Base-by-base conservation (phyloP, 2,888 invertebrate genomes). In the Mesorhabditis sp. region DNA sequence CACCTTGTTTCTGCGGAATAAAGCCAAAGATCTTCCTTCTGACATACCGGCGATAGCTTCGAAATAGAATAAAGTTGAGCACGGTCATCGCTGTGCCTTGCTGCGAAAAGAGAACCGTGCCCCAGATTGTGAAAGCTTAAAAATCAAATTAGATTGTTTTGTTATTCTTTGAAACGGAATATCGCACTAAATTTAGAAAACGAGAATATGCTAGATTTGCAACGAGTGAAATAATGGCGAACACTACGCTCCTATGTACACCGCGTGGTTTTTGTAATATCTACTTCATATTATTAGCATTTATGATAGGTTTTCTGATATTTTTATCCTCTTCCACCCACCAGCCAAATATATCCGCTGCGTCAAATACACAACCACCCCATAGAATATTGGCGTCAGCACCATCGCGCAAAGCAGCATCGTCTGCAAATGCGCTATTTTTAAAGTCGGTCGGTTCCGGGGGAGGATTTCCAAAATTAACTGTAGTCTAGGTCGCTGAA, bases 51-150 rank as follows among this genome's bases (percentile, higher is more conserved):
- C 58, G 58, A 50, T 50, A 50, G 58, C 58, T 50, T 50, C n/a
- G 7, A n/a, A 50, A 50, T 13, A 50, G 58, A 10, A 50, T n/a
- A 50, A 50, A 50, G n/a, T 50, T 50, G 10, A 50, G 58, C 58
- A n/a, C n/a, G 7, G 58, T 50, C 58, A 50, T 50, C n/a, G 58
- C 58, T 13, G 58, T n/a, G 58, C 58, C 58, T 50, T 50, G 58
- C n/a, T 50, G 58, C 2, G 58, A 50, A n/a, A 50, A 50, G n/a
- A 50, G 7, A n/a, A 50, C 58, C n/a, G 58, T 50, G 10, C 10
- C 58, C 58, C 58, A 50, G n/a, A 50, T 50, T 50, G 58, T 13
- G 58, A 13, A 50, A 50, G 10, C 58, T 50, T 10, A n/a, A 50
- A 50, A 50, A n/a, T 50, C n/a, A 13, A 50, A 13, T 28, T 28